A percentile compares a stretch with the other conserved stretches of the same genome.
These are phyloP conservation scores for Holcopasites calliopsidis DNA, from an alignment of 1,140 invertebrate genomes.

Conservation along the genomic window DNA sequence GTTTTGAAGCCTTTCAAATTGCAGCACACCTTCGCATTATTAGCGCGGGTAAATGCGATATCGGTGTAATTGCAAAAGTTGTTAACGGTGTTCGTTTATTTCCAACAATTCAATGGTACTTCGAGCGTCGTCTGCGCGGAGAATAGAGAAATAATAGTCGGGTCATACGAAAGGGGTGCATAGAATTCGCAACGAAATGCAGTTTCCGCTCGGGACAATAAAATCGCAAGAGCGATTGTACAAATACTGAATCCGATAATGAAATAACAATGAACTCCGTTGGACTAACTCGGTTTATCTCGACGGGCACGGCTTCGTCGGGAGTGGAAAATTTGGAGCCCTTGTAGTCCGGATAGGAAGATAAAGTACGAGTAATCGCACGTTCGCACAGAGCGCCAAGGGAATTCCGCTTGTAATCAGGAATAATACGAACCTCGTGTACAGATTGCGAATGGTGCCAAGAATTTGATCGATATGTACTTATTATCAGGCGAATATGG, in stretches of 20 bases:
- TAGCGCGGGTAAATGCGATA: no score
- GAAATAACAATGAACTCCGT: neutral
- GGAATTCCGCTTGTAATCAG: neutral
- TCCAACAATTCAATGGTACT: no score
- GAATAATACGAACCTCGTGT: neutral
- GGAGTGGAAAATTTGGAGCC: constrained; percentile 43
- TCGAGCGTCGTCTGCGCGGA: no score
- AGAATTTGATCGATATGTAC: no score
- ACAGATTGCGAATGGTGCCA: neutral
- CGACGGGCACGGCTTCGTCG: neutral
- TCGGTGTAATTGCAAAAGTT: no score
- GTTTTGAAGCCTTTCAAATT: no score
- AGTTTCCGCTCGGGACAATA: neutral
- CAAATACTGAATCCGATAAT: neutral
- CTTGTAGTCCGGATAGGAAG: neutral
- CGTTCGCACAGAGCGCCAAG: no score
- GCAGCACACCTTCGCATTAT: no score
- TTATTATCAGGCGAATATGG: no score
- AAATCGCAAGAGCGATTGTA: neutral
- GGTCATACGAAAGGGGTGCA: no score
- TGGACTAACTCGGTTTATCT: neutral
- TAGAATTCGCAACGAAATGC: neutral
- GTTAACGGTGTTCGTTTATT: no score
- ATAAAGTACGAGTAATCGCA: constrained; percentile 16
- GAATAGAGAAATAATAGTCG: no score